Percentiles rank a stretch among this genome's conserved stretches.
Conservation (phyloP, 2,797 vertebrate species). For the Bradypodion pumilum region DNA sequence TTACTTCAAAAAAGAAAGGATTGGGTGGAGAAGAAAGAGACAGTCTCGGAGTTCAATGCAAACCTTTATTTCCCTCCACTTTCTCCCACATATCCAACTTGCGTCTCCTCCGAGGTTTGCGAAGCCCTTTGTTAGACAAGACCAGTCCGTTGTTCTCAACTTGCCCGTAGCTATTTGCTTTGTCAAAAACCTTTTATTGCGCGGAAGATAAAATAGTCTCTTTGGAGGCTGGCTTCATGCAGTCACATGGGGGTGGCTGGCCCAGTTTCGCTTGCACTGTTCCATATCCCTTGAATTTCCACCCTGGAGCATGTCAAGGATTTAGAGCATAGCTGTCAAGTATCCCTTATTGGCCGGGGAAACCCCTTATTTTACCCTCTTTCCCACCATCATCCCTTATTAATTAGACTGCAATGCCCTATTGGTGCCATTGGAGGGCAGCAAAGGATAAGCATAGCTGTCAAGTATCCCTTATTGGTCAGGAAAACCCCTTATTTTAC, state of each 20-base stretch:
- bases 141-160: neutral
- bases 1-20: neutral
- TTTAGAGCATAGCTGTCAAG: too few relatives aligned
- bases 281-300: too few relatives aligned
- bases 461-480: too few relatives aligned
- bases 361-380: too few relatives aligned
- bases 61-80: neutral
- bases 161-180: conserved; percentile 13
- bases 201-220: neutral
- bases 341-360: too few relatives aligned
- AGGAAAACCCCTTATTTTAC: too few relatives aligned
- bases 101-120: neutral
- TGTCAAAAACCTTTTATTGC: conserved; percentile 10
- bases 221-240: neutral
- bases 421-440: too few relatives aligned
- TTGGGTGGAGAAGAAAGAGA: neutral
- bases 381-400: too few relatives aligned
- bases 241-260: neutral
- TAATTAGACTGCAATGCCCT: too few relatives aligned
- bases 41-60: neutral
- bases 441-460: too few relatives aligned
- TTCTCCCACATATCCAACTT: neutral
- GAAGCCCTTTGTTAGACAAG: conserved; percentile 4
- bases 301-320: neutral
- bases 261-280: neutral